phyloP scores from a whole-genome alignment of 2,113 vertebrate species.

The Malaclemys terrapin region DNA sequence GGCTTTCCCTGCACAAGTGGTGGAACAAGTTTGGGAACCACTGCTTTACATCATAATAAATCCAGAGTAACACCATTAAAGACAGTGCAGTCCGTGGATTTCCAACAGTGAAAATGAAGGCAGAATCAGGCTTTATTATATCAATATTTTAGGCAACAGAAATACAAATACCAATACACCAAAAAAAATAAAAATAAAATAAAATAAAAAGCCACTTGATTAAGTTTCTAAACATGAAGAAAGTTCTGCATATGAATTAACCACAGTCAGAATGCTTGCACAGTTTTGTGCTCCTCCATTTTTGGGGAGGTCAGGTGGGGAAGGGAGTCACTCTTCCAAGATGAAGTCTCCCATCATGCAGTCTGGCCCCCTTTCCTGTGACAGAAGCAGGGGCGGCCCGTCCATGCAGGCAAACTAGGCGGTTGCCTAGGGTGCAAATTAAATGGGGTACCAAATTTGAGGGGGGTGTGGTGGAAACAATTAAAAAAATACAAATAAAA shows the following conservation, averaged over 20 bases:
- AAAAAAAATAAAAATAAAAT: no score
- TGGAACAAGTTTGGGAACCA: no score
- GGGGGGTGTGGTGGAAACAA: no score
- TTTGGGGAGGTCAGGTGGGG: not conserved
- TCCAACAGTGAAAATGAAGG: not conserved
- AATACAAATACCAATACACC: not conserved
- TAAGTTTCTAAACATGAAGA: slow-evolving; percentile 4
- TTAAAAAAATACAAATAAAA: no score
- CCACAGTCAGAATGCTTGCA: not conserved
- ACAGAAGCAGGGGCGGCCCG: not conserved
- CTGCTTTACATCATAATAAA: not conserved
- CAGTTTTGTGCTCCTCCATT: not conserved
- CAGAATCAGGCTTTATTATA: not conserved
- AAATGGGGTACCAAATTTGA: no score
- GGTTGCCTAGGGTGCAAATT: no score
- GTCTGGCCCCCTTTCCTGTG: no score
- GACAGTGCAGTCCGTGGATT: not conserved
- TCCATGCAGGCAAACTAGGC: no score
- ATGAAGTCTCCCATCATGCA: not conserved
- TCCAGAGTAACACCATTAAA: not conserved
- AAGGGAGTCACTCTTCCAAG: not conserved
- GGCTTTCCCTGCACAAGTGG: no score
- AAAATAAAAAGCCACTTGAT: not conserved
- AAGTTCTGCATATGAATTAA: not conserved
- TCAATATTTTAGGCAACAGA: not conserved